A percentile compares a stretch with the other conserved stretches of the same genome.
Conservation (phyloP, 2,113 vertebrate genomes). For the Spea multiplicata region DNA sequence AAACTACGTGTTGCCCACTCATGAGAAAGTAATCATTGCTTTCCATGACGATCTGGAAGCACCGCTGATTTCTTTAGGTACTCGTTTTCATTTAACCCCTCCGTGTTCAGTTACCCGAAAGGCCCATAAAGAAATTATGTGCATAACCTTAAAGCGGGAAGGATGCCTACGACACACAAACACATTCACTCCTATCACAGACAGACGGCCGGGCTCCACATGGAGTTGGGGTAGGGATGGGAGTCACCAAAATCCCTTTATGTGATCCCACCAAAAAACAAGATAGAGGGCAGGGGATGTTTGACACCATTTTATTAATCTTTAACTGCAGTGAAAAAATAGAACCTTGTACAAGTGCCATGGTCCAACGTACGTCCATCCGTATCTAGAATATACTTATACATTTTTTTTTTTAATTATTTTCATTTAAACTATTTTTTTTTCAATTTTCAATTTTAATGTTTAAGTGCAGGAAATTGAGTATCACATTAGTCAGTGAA, state of each 20-base stretch:
- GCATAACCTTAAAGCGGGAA: too few species aligned
- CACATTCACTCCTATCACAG: too few species aligned
- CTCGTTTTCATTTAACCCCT: too few species aligned
- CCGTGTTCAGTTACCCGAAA: too few species aligned
- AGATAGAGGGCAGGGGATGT: slow-evolving; percentile 78
- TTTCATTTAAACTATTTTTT: slow-evolving; percentile 53
- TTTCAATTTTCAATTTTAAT: slow-evolving; percentile 51
- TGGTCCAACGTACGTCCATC: slow-evolving; percentile 65
- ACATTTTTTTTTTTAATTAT: slow-evolving; percentile 56
- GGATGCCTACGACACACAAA: too few species aligned
- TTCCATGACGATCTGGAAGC: slow-evolving; percentile 1
- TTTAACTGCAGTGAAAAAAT: slow-evolving; percentile 98
- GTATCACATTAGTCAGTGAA: slow-evolving; percentile 45
- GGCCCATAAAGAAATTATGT: too few species aligned
- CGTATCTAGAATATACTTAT: slow-evolving; percentile 60
- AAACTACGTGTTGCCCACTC: background rate
- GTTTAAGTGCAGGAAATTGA: slow-evolving; percentile 45
- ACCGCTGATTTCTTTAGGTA: background rate
- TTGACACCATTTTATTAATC: slow-evolving; percentile 89
- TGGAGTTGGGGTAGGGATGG: background rate
- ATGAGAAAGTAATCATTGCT: background rate
- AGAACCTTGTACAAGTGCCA: slow-evolving; percentile 95
- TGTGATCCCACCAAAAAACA: slow-evolving; percentile 60
- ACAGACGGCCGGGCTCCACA: too few species aligned
- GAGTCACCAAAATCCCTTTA: slow-evolving; percentile 21